phyloP scores from a whole-genome alignment of 1,140 invertebrate species.

The Proctacanthus coquilletti region DNA sequence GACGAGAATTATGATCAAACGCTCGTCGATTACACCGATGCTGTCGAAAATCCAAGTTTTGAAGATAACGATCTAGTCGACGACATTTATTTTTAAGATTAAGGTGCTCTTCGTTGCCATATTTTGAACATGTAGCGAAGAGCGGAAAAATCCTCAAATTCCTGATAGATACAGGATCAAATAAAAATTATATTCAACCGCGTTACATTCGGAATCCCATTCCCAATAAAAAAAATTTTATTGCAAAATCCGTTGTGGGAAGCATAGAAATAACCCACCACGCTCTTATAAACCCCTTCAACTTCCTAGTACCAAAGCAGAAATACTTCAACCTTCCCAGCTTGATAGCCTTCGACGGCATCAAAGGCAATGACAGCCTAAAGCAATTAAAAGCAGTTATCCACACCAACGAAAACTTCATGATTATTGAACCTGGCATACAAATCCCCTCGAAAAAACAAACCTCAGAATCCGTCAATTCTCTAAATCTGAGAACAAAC shows the following conservation, averaged over 20 bases:
- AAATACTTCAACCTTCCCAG: background rate
- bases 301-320: background rate
- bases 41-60: background rate
- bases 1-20: background rate
- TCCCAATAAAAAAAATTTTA: constrained; percentile 1
- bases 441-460: background rate
- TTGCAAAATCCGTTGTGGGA: constrained; percentile 1
- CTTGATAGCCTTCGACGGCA: background rate
- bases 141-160: constrained; percentile 3
- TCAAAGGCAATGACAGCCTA: background rate
- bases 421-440: background rate
- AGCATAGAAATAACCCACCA: background rate
- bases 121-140: background rate
- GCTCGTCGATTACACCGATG: background rate
- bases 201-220: constrained; percentile 1
- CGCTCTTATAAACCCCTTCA: background rate
- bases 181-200: constrained; percentile 2
- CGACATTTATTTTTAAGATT: background rate
- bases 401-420: background rate
- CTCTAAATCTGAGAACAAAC: background rate
- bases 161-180: constrained; percentile 2
- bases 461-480: background rate
- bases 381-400: background rate
- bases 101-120: background rate
- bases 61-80: background rate